Percentiles rank a stretch among this genome's conserved stretches.
These are phyloP conservation scores for Piscicola geometra DNA, from an alignment of 2,888 invertebrate species.

Conservation along the genomic window DNA sequence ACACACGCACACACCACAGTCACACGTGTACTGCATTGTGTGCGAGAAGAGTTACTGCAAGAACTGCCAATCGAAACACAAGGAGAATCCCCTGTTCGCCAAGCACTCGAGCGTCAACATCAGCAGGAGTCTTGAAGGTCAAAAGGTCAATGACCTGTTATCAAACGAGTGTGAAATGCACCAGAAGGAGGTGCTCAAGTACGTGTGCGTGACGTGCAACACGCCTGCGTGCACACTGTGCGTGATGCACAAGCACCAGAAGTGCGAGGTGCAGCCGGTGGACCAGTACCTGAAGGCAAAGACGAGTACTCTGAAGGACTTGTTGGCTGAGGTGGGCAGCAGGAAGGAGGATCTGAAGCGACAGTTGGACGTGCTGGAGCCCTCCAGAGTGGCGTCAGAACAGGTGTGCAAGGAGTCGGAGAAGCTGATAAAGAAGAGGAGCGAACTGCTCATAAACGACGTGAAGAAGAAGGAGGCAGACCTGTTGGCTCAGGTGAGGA, in stretches of 20 bases:
- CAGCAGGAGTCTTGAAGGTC: constrained; percentile 6
- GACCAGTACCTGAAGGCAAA: constrained; percentile 39
- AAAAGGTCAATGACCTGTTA: constrained; percentile 1
- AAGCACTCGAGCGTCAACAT: constrained; percentile 40
- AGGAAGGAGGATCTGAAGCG: constrained; percentile 37
- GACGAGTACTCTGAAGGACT: constrained; percentile 39
- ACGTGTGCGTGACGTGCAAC: constrained; percentile 42
- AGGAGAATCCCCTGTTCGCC: constrained; percentile 42
- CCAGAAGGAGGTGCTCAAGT: constrained; percentile 39
- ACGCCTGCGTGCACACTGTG: constrained; percentile 44
- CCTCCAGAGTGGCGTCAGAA: constrained; percentile 37
- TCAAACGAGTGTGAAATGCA: constrained; percentile 42
- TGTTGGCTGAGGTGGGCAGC: constrained; percentile 37
- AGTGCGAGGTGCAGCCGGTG: constrained; percentile 41
- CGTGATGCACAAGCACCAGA: constrained; percentile 43
- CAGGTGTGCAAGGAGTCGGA: constrained; percentile 42
- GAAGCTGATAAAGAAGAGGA: constrained; percentile 40
- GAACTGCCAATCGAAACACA: constrained; percentile 40
- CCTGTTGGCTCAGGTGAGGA: constrained; percentile 39
- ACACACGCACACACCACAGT: neutral
- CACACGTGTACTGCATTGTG: constrained; percentile 39
- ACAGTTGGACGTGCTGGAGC: constrained; percentile 39
- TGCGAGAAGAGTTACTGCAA: constrained; percentile 44
- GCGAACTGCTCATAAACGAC: constrained; percentile 36
- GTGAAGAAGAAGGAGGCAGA: constrained; percentile 39